Evolutionary conservation across 1,140 invertebrate genomes (phyloP), one percentile per base, ranked within the genome.

Genomic region (Drosophila nannoptera): DNA sequence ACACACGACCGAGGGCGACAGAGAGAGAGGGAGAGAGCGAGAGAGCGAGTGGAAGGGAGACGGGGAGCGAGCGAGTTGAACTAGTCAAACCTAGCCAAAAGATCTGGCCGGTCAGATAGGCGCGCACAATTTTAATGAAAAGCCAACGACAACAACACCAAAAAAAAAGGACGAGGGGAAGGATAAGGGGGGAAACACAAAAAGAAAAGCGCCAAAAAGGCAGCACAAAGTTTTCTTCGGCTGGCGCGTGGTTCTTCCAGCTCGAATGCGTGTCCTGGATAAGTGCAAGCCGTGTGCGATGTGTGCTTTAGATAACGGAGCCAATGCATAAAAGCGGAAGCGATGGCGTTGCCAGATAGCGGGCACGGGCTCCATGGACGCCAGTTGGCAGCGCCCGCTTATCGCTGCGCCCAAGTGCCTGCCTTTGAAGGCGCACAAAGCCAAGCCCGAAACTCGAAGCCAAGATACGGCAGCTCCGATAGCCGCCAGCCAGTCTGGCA

Each of bases 71-170:
- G 5, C 5, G 12, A 38, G 50, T 36, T 46, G 32, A 32, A 46
- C 49, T 49, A 69, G 66, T 64, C 55, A 60, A 22, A 22, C 69
- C 55, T 76, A 80, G 73, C 64, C 78, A 80, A 54, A 76, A 84
- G 80, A 84, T 84, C 76, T 74, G 58, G 49, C 61, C 59, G 69
- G 56, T 54, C 60, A 69, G 80, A 84, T 84, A 84, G 81, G 73
- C 73, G 50, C 58, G 64, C 63, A 68, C 66, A 61, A 71, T 84
- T 84, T 84, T 84, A 84, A 84, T 84, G 80, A 84, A 84, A 84
- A 86, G 81, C 73, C 69, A 63, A 43, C 49, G 62, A 66, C 38
- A 68, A 50, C 12, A 60, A 22, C 61, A 14, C 52, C 11, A n/a
- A 33, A 43, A 45, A 50, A 56, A 32, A 53, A 54, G 22, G n/a